A percentile compares a stretch with the other conserved stretches of the same genome.
phyloP scores from a whole-genome alignment of 92 coral and sea anemone species.

The Siderastrea radians region DNA sequence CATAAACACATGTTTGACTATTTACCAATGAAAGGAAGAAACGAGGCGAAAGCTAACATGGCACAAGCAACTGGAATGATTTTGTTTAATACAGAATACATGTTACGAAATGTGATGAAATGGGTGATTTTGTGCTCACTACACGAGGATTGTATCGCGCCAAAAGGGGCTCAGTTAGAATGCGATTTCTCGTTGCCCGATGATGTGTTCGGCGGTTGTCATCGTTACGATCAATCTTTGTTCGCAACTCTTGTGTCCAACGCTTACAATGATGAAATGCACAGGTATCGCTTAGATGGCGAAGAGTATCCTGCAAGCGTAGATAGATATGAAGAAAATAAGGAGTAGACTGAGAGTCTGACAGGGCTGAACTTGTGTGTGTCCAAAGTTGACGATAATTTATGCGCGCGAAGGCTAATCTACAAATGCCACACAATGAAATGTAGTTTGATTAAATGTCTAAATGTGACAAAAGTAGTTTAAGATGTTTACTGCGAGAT shows the following conservation, averaged over 20 bases:
- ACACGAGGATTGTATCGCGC: neutral
- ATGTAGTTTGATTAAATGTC: too few species aligned
- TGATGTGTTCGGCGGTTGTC: conserved; percentile 13
- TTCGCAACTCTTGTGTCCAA: too few species aligned
- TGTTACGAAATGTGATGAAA: neutral
- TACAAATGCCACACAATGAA: too few species aligned
- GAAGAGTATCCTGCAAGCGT: neutral
- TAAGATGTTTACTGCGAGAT: too few species aligned
- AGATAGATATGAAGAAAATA: neutral
- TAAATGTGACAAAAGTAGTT: too few species aligned
- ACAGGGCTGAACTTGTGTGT: too few species aligned
- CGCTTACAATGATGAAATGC: too few species aligned
- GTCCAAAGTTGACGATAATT: too few species aligned
- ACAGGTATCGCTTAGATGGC: too few species aligned
- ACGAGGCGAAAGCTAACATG: neutral
- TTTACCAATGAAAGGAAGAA: neutral
- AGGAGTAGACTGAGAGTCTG: neutral
- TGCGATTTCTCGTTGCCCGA: neutral
- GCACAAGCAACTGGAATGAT: neutral
- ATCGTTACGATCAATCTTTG: neutral
- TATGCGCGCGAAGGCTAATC: too few species aligned
- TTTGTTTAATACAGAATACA: neutral
- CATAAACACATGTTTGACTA: neutral
- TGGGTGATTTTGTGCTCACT: too few species aligned
- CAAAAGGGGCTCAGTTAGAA: neutral